Evolutionary conservation across 2,888 invertebrate species (phyloP), one percentile per base, ranked within the genome.

Genomic region (Cantharis rustica): DNA sequence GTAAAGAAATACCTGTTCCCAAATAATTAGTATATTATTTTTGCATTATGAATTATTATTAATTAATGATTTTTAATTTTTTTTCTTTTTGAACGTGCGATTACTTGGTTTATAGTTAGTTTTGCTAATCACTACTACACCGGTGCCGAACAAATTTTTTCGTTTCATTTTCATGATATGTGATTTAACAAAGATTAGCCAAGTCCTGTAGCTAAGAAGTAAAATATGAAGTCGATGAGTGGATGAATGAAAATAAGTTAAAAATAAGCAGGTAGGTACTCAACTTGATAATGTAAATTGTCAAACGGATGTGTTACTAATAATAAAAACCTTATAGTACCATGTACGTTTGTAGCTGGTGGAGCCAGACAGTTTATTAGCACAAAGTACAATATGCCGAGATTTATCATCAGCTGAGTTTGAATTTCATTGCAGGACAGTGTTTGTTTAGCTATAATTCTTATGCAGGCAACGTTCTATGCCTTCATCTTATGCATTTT

Each of bases 401-500:
- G 76, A 76, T 76, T 74, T 75, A 72, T 72, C 71, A 69, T 76
- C 78, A 78, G 78, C 78, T 78, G 78, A 78, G 76, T 61, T 73
- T 76, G 74, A 75, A 72, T 78, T 76, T 78, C 79, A 74, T 77
- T 80, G 79, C 80, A 80, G 81, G 81, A 80, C 80, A 81, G 79
- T 83, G 87, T 88, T 88, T 88, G 87, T 88, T 88, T 88, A 88
- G 88, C 86, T 86, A 87, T 88, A 87, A 88, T 88, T 88, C 86
- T 88, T 86, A 88, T 88, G 88, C 88, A 87, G 88, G 84, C 85
- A 86, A 86, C 88, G 88, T 88, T 85, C 86, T 84, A 82, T 84
- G 85, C 86, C 84, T 82, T 84, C 88, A 90, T 90, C 91, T 91
- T 91, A 91, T 91, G 91, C 91, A 91, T 92, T 91, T 91, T 91